A percentile compares a stretch with the other conserved stretches of the same genome.
Evolutionary conservation across 2,113 vertebrate species (phyloP).

Genomic region (Accipiter cooperii): DNA sequence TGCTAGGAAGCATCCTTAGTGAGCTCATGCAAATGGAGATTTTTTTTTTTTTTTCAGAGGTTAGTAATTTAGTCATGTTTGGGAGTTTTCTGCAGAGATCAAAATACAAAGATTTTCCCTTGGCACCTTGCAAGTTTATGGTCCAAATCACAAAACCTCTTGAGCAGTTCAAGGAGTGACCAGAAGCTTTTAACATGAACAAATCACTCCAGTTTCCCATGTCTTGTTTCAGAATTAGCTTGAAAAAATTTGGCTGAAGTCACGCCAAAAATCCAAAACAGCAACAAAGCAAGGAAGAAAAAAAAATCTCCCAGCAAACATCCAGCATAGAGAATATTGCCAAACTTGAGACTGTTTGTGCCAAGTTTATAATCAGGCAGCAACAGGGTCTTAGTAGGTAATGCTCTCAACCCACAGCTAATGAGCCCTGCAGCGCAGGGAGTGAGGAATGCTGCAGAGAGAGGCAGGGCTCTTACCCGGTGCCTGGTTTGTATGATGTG

Average conservation of each 20-base stretch:
- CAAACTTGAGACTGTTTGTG: not conserved
- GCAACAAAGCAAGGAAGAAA: constrained; percentile 14
- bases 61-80: not conserved
- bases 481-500: not conserved
- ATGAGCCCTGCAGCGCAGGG: fast-evolving
- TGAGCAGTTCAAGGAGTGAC: not conserved
- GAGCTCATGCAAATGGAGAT: not conserved
- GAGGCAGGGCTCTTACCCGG: not conserved
- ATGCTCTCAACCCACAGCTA: not conserved
- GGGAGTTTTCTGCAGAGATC: not conserved
- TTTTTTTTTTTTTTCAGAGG: not conserved
- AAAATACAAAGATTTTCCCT: not conserved
- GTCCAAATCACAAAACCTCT: constrained; percentile 7
- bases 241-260: constrained; percentile 21
- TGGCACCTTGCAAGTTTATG: not conserved
- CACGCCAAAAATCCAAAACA: constrained; percentile 15
- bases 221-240: constrained; percentile 8
- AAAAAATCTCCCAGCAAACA: not conserved
- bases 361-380: constrained; percentile 27
- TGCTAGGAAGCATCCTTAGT: constrained; percentile 1
- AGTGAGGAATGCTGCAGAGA: not conserved
- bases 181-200: not conserved
- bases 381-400: not conserved
- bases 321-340: not conserved
- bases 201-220: constrained; percentile 10